Evolutionary conservation across 2,113 vertebrate species (phyloP), one percentile per base, ranked within the genome.

Genomic region (Rhinogobius similis): DNA sequence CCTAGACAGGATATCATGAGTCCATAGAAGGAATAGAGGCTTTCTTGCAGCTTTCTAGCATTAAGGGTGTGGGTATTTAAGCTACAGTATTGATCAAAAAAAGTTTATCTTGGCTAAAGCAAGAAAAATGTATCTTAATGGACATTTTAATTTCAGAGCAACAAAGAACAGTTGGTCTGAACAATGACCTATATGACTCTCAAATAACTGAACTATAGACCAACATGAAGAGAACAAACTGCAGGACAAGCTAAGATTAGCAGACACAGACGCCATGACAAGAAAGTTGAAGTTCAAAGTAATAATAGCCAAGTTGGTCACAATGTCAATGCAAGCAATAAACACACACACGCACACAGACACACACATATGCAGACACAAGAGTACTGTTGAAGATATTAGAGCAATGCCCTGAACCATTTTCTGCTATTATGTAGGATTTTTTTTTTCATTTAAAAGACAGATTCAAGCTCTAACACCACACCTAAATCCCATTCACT

Each of bases 231-330:
- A 70, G 73, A 13, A 76, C 48, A 71, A 77, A 41, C 50, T 23
- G n/a, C 27, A 27, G 59, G 65, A 66, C 70, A 43, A 7, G 38
- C 29, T 36, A 56, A 76, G 53, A 67, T 67, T 65, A 68, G 67
- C 39, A 68, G 59, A 56, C 18, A 67, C 10, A 67, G 26, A 3
- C 72, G 36, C 52, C 59, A 64, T 44, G 21, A 46, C 9, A 75
- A 41, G 29, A 65, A 65, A 75, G 78, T 67, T 85, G 77, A 88
- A 87, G 81, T 86, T 89, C 79, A 87, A 70, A 68, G 32, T 59
- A 83, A 78, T 58, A 77, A 63, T 56, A 76, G 64, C 56, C 18
- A 55, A 55, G 41, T 24, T 68, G 41, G 50, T 68, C 61, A 68
- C 63, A 55, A 46, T 59, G 46, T 44, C 18, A 20, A 0, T 43